Evolutionary conservation across 2,113 vertebrate genomes (phyloP), one percentile per base, ranked within the genome.

Genomic region (Eidolon helvum): DNA sequence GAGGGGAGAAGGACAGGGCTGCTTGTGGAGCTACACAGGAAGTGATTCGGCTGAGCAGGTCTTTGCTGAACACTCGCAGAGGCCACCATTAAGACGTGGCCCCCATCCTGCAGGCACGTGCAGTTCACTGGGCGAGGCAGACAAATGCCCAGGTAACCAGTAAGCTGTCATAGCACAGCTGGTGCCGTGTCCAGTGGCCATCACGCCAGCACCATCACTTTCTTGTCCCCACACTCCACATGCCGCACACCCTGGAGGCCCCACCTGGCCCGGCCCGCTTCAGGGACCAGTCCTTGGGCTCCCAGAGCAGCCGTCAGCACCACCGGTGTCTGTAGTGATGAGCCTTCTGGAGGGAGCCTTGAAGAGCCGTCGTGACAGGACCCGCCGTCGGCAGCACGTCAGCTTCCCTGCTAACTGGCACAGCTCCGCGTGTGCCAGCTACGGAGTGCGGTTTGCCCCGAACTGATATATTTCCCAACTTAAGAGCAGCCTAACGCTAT

Each of bases 181-280:
- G 16, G 69, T 77, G 35, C 10, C 1, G 0, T 35, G 72, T 45
- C 43, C n/a, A 33, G 10, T 15, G 83, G 16, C 0, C 5, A n/a
- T 16, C 26, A 10, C 5, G 1, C 16, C 35, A 30, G 0, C 22
- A 21, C 55, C 10, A 4, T 55, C 4, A 0, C 85, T 28, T 53
- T 77, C 45, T 38, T 10, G 0, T 43, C 30, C 77, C 9, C 45
- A 16, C 4, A 1, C 3, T 48, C 30, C 9, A 38, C 10, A 14
- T 21, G 21, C 40, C 4, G 4, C 35, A 30, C 18, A 21, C 22
- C 45, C n/a, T 15, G 0, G 80, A 33, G 61, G 24, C 75, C 53
- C 11, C 69, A 11, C 24, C 48, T 19, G 48, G 68, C 48, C 40
- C 2, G 1, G 12, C 50, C 33, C 26, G n/a, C 53, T 22, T 30